Evolutionary conservation across 2,888 invertebrate species (phyloP).

Genomic region (Hydraecia micacea): DNA sequence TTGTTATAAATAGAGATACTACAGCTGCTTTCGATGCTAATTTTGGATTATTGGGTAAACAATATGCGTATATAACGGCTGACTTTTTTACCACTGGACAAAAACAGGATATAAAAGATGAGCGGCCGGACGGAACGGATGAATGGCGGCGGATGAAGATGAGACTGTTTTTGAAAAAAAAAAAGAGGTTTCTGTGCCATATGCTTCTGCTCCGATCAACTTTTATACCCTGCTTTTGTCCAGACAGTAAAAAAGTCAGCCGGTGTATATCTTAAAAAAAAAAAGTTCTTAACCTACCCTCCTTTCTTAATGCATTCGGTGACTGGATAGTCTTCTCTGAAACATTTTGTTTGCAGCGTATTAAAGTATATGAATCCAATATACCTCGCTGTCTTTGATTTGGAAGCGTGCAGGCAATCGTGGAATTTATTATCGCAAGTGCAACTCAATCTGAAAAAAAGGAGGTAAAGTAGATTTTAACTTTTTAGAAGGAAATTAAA

Average conservation of each 20-base stretch:
- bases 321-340: slow-evolving; percentile 90
- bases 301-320: slow-evolving; percentile 86
- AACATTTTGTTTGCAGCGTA: slow-evolving; percentile 90
- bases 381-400: slow-evolving; percentile 77
- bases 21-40: not conserved
- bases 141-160: too few species aligned
- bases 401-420: slow-evolving; percentile 82
- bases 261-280: not conserved
- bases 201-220: too few species aligned
- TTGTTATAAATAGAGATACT: not conserved
- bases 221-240: too few species aligned
- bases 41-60: not conserved
- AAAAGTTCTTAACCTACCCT: slow-evolving; percentile 82
- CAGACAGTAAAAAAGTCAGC: too few species aligned
- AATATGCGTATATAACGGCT: not conserved
- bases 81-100: too few species aligned
- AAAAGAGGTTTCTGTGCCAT: too few species aligned
- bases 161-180: too few species aligned
- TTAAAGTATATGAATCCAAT: slow-evolving; percentile 91
- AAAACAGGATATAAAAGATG: too few species aligned
- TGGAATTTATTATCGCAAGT: slow-evolving; percentile 89
- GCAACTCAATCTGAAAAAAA: slow-evolving; percentile 85
- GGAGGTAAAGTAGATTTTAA: not conserved
- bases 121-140: too few species aligned
- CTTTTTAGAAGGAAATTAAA: not conserved